Percentiles rank a stretch among this genome's conserved stretches.
phyloP scores from a whole-genome alignment of 2,888 invertebrate species.

The Trachelus iudaicus region DNA sequence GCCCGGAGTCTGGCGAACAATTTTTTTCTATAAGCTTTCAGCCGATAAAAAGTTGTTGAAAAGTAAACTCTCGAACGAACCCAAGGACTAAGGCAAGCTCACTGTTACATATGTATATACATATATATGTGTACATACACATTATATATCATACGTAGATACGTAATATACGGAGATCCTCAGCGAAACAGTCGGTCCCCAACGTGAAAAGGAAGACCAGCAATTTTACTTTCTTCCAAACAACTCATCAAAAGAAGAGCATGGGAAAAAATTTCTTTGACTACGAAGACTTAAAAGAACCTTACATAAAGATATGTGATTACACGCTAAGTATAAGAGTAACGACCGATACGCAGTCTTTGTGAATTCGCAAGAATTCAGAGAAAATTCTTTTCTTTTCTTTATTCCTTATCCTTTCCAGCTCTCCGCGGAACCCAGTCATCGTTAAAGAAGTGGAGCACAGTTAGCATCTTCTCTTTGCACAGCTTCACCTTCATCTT shows the following conservation, averaged over 20 bases:
- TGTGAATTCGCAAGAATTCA: neutral
- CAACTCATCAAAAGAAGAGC: neutral
- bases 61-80: too few species aligned
- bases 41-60: too few species aligned
- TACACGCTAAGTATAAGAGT: neutral
- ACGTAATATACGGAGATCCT: neutral
- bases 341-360: neutral
- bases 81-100: too few species aligned
- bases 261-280: neutral
- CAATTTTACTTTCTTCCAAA: neutral
- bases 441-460: neutral
- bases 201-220: neutral
- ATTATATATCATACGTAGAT: neutral
- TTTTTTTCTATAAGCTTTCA: too few species aligned
- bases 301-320: neutral
- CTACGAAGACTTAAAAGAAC: neutral
- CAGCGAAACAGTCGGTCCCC: neutral
- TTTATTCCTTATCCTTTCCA: neutral
- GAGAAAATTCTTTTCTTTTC: neutral
- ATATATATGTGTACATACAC: neutral
- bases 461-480: neutral
- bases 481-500: too few species aligned
- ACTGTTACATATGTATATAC: too few species aligned
- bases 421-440: neutral
- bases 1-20: too few species aligned